Evolutionary conservation across 2,888 invertebrate species (phyloP), one percentile per base, ranked within the genome.

Genomic region (Himalopsyche japonica): DNA sequence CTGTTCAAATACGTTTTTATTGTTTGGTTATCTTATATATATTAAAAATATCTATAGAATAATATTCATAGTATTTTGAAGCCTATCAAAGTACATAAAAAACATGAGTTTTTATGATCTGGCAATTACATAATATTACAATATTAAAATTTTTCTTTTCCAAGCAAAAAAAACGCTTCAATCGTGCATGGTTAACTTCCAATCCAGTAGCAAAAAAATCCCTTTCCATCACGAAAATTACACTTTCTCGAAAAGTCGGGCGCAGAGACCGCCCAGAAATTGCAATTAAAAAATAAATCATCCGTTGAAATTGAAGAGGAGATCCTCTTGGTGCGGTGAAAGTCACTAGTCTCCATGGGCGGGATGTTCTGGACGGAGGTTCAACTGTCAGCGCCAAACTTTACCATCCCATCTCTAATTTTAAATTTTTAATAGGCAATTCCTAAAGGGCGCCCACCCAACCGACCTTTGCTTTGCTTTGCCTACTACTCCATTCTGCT

Each of bases 351-450:
- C 85, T 76, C 49, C 43, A 27, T 49, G 81, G 84, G 82, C 47
- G 80, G 79, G 49, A 64, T 27, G 48, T 30, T 76, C 34, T 47
- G 77, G 81, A 77, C 43, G 43, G 43, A 43, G 43, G 43, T 43
- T 76, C 70, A 64, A 76, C 84, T 86, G 86, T 86, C 86, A 86
- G 80, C 83, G 83, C 30, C 85, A 81, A 86, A 82, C 85, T 82
- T 83, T 81, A 79, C 78, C 47, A 79, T 80, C 79, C 85, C 86
- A 85, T 86, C 86, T 83, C 83, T 80, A 80, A 81, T 83, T 86
- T 80, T 79, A 84, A 84, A 80, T 86, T 84, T 87, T 87, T 87
- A 86, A 87, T 87, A 87, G 86, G 86, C 87, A 87, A 87, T 87
- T 87, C 85, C 86, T 85, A 84, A 87, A 86, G 84, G 86, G 85